Percentiles rank a stretch among this genome's conserved stretches.
Conservation (phyloP, 2,888 invertebrate species). For the Metalampra italica region DNA sequence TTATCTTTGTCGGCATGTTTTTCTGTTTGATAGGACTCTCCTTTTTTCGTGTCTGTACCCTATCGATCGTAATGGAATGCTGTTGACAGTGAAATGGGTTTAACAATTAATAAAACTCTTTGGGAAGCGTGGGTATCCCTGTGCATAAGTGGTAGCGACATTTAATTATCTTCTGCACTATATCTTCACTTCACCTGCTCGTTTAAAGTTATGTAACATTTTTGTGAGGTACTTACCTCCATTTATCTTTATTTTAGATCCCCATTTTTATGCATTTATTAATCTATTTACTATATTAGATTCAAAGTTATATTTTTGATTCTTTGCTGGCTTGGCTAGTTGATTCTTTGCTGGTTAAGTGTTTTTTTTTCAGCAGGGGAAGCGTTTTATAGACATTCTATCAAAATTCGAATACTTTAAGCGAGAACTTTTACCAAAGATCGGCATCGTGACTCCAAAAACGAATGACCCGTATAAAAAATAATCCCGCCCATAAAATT, state of each 20-base stretch:
- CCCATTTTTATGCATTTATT: too few relatives aligned
- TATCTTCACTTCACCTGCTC: too few relatives aligned
- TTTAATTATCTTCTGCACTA: conserved; percentile 27
- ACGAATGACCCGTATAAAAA: conserved; percentile 64
- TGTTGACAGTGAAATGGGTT: conserved; percentile 76
- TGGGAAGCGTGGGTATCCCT: conserved; percentile 19
- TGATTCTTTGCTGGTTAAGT: too few relatives aligned
- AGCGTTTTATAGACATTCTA: too few relatives aligned
- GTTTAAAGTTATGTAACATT: too few relatives aligned
- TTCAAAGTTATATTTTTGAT: too few relatives aligned
- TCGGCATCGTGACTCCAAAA: conserved; percentile 29
- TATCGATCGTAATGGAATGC: conserved; percentile 66
- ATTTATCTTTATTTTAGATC: too few relatives aligned
- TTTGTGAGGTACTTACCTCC: too few relatives aligned
- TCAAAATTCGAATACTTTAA: neutral
- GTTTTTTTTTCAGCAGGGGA: conserved; percentile 4
- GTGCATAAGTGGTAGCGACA: conserved; percentile 48
- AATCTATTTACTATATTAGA: too few relatives aligned
- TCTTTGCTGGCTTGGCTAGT: too few relatives aligned
- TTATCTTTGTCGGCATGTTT: conserved; percentile 64
- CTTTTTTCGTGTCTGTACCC: conserved; percentile 49
- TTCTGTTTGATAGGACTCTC: conserved; percentile 31
- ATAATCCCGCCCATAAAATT: conserved; percentile 64
- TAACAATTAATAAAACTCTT: conserved; percentile 74
- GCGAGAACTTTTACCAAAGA: conserved; percentile 14